Percentiles rank a stretch among this genome's conserved stretches.
These are phyloP conservation scores for Macrobrachium rosenbergii DNA, from an alignment of 1,140 invertebrate species.

Conservation along the genomic window DNA sequence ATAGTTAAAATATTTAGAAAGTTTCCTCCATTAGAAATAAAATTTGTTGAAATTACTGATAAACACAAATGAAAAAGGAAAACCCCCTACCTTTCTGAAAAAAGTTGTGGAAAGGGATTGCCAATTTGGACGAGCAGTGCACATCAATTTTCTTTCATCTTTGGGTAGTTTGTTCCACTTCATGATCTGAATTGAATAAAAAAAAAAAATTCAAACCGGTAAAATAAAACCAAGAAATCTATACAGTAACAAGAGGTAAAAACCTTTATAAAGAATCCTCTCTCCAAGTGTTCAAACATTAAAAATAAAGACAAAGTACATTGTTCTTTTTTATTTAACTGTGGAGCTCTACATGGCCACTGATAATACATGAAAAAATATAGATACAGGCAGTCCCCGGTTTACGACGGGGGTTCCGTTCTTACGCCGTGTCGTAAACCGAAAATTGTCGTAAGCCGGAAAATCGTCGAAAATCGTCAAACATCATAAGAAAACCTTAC, in stretches of 20 bases:
- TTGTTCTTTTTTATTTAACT: no score
- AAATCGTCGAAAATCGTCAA: no score
- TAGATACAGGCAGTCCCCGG: no score
- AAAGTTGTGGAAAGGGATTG: conserved; percentile 78
- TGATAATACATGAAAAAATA: no score
- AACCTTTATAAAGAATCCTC: background rate
- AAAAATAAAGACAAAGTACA: no score
- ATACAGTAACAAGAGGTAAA: background rate
- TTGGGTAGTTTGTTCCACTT: conserved; percentile 75
- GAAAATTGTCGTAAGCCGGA: no score
- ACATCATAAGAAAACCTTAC: no score
- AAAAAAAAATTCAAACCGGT: background rate
- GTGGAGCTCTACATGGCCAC: no score
- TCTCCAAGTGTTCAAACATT: no score
- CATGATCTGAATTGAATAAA: conserved; percentile 69
- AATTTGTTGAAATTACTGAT: background rate
- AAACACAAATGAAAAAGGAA: background rate
- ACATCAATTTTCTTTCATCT: conserved; percentile 74
- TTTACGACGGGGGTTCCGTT: no score
- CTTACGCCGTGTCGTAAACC: no score
- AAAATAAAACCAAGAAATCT: conserved; percentile 6
- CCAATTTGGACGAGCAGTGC: conserved; percentile 79
- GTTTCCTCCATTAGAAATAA: background rate
- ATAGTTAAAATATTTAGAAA: background rate
- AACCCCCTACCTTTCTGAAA: conserved; percentile 73